Conservation (phyloP, 1,140 invertebrate genomes). For the Myzus persicae region DNA sequence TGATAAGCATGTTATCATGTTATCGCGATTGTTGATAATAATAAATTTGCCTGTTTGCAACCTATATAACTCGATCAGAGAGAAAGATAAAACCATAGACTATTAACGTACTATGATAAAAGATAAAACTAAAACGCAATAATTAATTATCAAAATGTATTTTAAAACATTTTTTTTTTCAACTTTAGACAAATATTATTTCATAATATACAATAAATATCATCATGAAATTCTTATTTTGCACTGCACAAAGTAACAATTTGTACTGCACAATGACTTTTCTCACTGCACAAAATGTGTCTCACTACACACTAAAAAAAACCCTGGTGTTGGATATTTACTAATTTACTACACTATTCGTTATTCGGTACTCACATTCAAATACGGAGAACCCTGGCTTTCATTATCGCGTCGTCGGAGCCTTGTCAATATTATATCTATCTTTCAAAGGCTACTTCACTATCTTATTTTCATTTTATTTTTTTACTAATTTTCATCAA, state of each 20-base stretch:
- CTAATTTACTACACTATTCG: too few species aligned
- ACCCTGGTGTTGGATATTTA: too few species aligned
- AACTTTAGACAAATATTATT: too few species aligned
- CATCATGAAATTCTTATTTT: not conserved
- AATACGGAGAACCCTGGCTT: too few species aligned
- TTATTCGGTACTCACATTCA: too few species aligned
- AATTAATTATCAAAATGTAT: too few species aligned
- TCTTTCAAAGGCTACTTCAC: too few species aligned
- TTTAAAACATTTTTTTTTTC: not conserved
- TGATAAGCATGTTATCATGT: too few species aligned
- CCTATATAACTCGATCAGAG: not conserved
- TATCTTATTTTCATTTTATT: too few species aligned
- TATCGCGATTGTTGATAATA: not conserved
- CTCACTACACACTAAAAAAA: not conserved
- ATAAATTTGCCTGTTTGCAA: not conserved
- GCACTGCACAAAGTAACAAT: conserved; percentile 4
- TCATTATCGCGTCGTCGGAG: too few species aligned
- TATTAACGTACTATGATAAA: not conserved
- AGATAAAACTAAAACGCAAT: not conserved
- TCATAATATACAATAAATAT: not conserved
- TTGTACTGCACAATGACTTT: not conserved
- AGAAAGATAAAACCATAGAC: not conserved
- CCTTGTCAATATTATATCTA: too few species aligned
- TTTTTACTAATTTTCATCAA: too few species aligned
- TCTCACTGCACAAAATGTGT: not conserved